These are phyloP conservation scores for Apus apus DNA, from an alignment of 2,113 vertebrate species.

Conservation along the genomic window DNA sequence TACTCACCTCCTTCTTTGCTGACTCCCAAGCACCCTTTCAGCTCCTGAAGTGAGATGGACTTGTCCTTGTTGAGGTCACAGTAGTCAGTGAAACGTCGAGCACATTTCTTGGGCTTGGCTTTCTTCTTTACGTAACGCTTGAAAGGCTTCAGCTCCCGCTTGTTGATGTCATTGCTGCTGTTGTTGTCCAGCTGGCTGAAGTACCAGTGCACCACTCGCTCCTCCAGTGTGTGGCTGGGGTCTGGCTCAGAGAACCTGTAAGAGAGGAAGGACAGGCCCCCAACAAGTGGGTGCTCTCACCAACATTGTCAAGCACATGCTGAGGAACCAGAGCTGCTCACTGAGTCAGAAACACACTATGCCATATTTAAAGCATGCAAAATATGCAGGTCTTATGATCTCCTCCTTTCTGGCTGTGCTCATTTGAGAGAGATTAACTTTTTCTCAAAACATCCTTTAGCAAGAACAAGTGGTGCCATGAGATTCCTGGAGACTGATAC, in stretches of 20 bases:
- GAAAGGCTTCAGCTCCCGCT: conserved; percentile 95
- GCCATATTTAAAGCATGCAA: neutral
- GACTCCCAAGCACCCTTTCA: conserved; percentile 96
- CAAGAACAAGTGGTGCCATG: neutral
- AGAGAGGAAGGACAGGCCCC: conserved; percentile 16
- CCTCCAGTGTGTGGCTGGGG: conserved; percentile 95
- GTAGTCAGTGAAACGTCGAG: conserved; percentile 95
- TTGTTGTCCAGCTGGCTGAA: conserved; percentile 96
- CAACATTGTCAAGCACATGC: neutral
- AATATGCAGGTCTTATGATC: neutral
- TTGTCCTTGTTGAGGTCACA: conserved; percentile 98
- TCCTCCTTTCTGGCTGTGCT: neutral
- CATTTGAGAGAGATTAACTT: neutral
- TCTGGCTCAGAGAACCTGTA: conserved; percentile 95
- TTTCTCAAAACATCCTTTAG: neutral
- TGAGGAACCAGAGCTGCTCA: neutral
- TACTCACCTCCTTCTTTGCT: conserved; percentile 88
- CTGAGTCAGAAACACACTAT: fast-evolving
- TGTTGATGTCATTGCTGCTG: conserved; percentile 92
- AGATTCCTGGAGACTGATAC: neutral
- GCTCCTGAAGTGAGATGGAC: conserved; percentile 91
- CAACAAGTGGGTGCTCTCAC: neutral
- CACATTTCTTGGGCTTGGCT: conserved; percentile 97
- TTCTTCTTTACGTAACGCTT: conserved; percentile 98
- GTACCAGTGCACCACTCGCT: conserved; percentile 97